phyloP scores from a whole-genome alignment of 2,797 vertebrate genomes.

The Cirrhinus molitorella region DNA sequence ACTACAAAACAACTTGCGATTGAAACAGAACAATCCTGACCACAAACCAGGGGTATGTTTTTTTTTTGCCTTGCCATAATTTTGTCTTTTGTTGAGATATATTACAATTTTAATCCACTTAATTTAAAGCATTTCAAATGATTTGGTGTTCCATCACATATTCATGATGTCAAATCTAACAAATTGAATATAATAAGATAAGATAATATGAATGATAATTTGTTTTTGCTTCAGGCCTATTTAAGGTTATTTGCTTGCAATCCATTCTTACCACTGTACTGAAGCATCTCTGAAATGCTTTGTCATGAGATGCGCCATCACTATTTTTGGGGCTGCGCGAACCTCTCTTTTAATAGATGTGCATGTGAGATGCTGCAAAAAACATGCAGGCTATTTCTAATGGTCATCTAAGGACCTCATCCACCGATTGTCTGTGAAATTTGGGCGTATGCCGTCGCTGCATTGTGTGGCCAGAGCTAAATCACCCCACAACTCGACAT shows the following conservation, averaged over 20 bases:
- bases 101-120: background rate
- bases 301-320: constrained; percentile 41
- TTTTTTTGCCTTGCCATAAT: too few species aligned
- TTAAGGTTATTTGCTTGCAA: background rate
- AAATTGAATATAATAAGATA: background rate
- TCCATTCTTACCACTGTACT: background rate
- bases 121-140: background rate
- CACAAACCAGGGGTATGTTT: constrained; percentile 16
- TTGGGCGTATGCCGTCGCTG: constrained; percentile 13
- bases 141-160: background rate
- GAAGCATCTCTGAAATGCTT: constrained; percentile 37
- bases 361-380: constrained; percentile 21
- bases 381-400: background rate
- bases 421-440: background rate
- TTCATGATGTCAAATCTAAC: background rate
- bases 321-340: constrained; percentile 2
- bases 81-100: background rate
- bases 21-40: background rate
- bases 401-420: background rate
- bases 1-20: background rate
- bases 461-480: constrained; percentile 5
- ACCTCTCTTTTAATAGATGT: constrained; percentile 38
- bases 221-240: background rate
- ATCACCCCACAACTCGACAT: background rate
- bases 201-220: background rate